Conservation (phyloP, 2,888 invertebrate species). For the Diarsia rubi region DNA sequence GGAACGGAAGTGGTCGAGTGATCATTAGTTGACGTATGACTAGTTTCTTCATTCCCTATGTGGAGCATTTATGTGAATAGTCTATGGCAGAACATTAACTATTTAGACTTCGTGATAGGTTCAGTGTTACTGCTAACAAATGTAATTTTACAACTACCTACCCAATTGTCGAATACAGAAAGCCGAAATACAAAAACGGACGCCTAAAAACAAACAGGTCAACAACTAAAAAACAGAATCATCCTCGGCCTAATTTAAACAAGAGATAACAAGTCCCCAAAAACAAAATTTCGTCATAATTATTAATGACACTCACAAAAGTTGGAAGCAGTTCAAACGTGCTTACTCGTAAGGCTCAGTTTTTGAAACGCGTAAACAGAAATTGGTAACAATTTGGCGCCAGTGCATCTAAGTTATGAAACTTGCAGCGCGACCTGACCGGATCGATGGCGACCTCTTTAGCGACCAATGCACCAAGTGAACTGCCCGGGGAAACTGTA, state of each 20-base stretch:
- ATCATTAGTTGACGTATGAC: slow-evolving; percentile 38
- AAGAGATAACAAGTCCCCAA: slow-evolving; percentile 35
- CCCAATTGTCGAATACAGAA: neutral
- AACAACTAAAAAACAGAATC: slow-evolving; percentile 33
- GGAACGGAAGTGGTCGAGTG: slow-evolving; percentile 38
- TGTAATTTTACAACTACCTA: neutral
- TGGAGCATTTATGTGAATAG: slow-evolving; percentile 4
- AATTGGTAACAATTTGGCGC: slow-evolving; percentile 79
- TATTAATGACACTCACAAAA: slow-evolving; percentile 62
- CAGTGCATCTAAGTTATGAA: slow-evolving; percentile 77
- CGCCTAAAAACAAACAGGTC: slow-evolving; percentile 19
- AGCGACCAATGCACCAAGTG: slow-evolving; percentile 88
- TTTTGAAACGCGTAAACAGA: slow-evolving; percentile 71
- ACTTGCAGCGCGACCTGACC: slow-evolving; percentile 77
- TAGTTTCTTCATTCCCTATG: slow-evolving; percentile 28
- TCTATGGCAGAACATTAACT: neutral
- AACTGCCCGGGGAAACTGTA: slow-evolving; percentile 82
- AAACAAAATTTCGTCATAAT: slow-evolving; percentile 49
- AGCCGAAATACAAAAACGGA: slow-evolving; percentile 11
- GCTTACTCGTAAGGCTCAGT: slow-evolving; percentile 63
- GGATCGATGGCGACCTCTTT: slow-evolving; percentile 89
- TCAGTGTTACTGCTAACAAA: slow-evolving; percentile 16
- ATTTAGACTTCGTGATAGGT: slow-evolving; percentile 1
- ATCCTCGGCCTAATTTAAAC: slow-evolving; percentile 36
- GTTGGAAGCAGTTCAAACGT: slow-evolving; percentile 66